A percentile compares a stretch with the other conserved stretches of the same genome.
phyloP scores from a whole-genome alignment of 2,797 vertebrate species.

The Sebastes iracundus region DNA sequence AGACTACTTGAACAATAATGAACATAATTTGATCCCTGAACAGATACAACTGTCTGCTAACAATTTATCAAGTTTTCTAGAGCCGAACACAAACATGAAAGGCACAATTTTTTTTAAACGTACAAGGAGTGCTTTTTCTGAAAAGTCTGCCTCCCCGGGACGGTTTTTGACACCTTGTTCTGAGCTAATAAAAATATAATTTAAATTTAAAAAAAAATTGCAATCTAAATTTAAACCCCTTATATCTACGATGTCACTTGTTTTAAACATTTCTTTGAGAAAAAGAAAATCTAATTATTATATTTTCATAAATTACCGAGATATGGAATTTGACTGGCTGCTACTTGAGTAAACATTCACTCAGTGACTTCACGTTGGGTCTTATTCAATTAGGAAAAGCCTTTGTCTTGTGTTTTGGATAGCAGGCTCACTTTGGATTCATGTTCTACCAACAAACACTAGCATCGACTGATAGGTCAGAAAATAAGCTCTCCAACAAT shows the following conservation, averaged over 20 bases:
- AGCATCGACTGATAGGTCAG: too few relatives aligned
- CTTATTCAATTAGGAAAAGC: too few relatives aligned
- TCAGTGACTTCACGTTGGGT: too few relatives aligned
- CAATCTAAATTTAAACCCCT: neutral
- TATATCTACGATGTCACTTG: neutral
- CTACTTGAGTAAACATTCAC: too few relatives aligned
- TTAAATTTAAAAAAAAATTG: neutral
- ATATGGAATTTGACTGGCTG: too few relatives aligned
- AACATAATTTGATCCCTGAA: neutral
- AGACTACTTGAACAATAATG: too few relatives aligned
- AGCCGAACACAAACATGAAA: neutral
- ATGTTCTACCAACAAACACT: too few relatives aligned
- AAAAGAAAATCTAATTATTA: accelerated
- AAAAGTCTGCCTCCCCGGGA: neutral
- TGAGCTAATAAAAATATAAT: too few relatives aligned
- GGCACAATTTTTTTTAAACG: neutral
- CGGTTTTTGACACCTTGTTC: neutral
- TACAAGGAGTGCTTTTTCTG: neutral
- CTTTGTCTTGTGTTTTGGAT: too few relatives aligned
- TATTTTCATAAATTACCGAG: too few relatives aligned
- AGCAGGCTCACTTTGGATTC: too few relatives aligned
- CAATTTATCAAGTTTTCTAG: neutral
- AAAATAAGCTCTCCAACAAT: too few relatives aligned
- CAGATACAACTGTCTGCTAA: neutral
- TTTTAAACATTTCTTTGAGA: neutral